phyloP scores from a whole-genome alignment of 2,888 invertebrate genomes.

The Formica aserva region DNA sequence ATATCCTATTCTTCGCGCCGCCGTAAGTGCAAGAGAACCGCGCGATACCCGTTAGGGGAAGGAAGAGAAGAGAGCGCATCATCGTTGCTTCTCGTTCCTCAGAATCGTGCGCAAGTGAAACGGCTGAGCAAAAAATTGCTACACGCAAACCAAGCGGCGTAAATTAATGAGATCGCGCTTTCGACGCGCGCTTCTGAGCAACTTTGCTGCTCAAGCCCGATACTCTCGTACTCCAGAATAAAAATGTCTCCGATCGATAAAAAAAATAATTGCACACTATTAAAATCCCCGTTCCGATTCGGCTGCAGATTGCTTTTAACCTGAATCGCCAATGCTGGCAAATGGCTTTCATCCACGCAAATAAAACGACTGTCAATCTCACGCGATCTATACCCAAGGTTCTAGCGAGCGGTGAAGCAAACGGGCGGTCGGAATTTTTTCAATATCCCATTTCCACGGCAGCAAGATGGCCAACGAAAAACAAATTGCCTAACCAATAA shows the following conservation, averaged over 20 bases:
- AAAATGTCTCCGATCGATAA: conserved; percentile 45
- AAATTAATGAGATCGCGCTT: conserved; percentile 6
- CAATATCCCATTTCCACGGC: conserved; percentile 43
- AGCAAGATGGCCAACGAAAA: conserved; percentile 54
- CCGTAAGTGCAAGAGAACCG: conserved; percentile 63
- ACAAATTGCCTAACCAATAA: conserved; percentile 52
- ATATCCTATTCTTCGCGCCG: conserved; percentile 77
- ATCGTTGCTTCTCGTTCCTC: conserved; percentile 35
- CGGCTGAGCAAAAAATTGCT: conserved; percentile 14
- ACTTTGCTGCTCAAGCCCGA: background rate
- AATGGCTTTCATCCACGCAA: conserved; percentile 64
- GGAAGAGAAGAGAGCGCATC: conserved; percentile 39
- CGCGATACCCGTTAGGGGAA: conserved; percentile 52
- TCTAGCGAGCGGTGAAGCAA: conserved; percentile 42
- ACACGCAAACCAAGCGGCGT: background rate
- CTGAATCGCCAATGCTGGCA: conserved; percentile 58
- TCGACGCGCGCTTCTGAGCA: background rate
- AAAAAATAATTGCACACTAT: conserved; percentile 58
- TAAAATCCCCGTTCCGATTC: conserved; percentile 58
- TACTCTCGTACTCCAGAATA: background rate
- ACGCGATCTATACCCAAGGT: conserved; percentile 63
- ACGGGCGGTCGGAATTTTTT: conserved; percentile 56
- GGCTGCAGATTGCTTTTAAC: conserved; percentile 63
- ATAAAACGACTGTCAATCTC: conserved; percentile 70
- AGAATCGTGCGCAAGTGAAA: conserved; percentile 55